phyloP scores from a whole-genome alignment of 2,113 vertebrate genomes.

The Furnarius figulus region DNA sequence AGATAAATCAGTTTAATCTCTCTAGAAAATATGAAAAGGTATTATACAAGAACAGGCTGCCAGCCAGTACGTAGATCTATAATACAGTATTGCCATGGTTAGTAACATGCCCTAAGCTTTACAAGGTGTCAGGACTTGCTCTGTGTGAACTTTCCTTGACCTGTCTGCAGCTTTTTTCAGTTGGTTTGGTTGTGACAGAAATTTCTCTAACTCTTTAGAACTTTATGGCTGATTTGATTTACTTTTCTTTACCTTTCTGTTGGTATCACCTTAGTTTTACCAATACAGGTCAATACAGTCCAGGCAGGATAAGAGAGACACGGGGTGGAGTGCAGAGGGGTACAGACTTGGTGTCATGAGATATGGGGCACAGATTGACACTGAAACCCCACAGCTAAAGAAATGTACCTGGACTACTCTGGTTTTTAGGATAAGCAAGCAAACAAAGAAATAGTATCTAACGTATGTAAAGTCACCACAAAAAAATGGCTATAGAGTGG shows the following conservation, averaged over 20 bases:
- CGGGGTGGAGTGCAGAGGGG: neutral
- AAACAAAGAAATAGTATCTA: neutral
- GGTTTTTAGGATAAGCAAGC: neutral
- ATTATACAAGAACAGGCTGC: neutral
- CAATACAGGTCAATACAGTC: neutral
- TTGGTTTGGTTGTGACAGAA: neutral
- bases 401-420: neutral
- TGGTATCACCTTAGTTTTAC: neutral
- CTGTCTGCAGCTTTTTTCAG: neutral
- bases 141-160: neutral
- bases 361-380: neutral
- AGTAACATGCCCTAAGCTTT: neutral
- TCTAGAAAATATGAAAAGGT: neutral
- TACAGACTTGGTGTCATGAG: neutral
- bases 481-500: neutral
- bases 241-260: neutral
- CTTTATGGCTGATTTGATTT: neutral
- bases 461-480: neutral
- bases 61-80: neutral
- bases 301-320: neutral
- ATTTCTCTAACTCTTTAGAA: neutral
- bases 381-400: neutral
- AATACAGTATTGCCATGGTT: neutral
- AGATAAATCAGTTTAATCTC: neutral
- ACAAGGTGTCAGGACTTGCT: neutral